A percentile compares a stretch with the other conserved stretches of the same genome.
Conservation (phyloP, 2,113 vertebrate genomes). For the Chrysochloris asiatica region DNA sequence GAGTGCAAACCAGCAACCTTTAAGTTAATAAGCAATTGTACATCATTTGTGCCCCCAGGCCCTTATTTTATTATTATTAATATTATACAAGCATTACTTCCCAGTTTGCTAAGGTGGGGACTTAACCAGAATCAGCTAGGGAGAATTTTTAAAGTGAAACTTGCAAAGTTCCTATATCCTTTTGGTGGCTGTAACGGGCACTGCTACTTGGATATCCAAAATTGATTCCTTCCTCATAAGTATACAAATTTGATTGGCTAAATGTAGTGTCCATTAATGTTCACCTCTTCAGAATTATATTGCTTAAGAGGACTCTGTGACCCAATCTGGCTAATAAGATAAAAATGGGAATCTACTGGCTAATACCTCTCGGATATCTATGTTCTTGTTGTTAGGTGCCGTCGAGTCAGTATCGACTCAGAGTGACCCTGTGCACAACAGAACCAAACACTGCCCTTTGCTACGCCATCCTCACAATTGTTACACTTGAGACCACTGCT, state of each 20-base stretch:
- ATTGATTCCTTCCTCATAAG: not conserved
- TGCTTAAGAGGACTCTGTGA: not conserved
- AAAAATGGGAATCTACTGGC: not conserved
- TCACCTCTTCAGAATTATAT: not conserved
- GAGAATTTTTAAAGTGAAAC: not conserved
- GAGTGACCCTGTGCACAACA: no score
- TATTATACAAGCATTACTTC: not conserved
- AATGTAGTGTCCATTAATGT: not conserved
- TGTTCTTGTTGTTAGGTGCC: no score
- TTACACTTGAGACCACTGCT: no score
- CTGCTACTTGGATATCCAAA: not conserved
- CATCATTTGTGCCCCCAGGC: no score
- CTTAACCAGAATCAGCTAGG: not conserved
- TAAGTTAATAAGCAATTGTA: no score
- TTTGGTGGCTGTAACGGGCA: not conserved
- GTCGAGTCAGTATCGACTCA: no score
- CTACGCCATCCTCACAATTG: no score
- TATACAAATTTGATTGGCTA: not conserved
- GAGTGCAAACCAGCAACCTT: no score
- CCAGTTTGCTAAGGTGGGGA: not conserved
- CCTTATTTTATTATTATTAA: no score
- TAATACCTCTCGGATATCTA: not conserved
- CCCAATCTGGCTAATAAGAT: not conserved
- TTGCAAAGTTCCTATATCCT: slow-evolving; percentile 4
- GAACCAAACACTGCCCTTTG: no score